phyloP scores from a whole-genome alignment of 2,797 vertebrate species.

The Eulemur rubriventer region DNA sequence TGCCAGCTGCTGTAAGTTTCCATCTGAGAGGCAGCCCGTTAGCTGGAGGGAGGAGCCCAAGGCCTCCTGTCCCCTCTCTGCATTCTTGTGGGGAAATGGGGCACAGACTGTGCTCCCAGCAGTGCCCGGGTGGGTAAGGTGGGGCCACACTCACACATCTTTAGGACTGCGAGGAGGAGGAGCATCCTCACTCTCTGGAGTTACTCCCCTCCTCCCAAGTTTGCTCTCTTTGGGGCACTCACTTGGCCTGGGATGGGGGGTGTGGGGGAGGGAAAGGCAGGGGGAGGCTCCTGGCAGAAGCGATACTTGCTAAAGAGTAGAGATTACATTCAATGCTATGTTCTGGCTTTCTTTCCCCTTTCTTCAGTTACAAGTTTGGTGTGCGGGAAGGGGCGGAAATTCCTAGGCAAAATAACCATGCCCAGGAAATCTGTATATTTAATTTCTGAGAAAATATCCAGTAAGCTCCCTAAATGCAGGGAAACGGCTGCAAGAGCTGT shows the following conservation, averaged over 20 bases:
- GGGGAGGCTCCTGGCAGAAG: not conserved
- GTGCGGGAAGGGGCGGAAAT: slow-evolving; percentile 57
- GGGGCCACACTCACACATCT: not conserved
- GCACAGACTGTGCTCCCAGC: too few relatives aligned
- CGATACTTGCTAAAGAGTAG: not conserved
- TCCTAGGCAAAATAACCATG: slow-evolving; percentile 48
- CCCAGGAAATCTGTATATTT: slow-evolving; percentile 52
- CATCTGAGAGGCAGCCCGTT: slow-evolving; percentile 2
- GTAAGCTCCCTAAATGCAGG: not conserved
- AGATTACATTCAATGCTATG: not conserved
- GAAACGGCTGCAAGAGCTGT: not conserved
- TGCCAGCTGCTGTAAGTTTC: slow-evolving; percentile 55
- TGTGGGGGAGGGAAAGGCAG: not conserved
- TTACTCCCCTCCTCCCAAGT: not conserved
- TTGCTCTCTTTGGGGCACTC: not conserved
- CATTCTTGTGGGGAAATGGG: slow-evolving; percentile 28
- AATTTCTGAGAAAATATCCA: slow-evolving; percentile 59
- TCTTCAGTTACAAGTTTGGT: slow-evolving; percentile 55
- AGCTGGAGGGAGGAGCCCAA: not conserved
- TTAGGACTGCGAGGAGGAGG: not conserved
- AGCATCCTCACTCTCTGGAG: not conserved
- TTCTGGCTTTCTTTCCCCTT: slow-evolving; percentile 24
- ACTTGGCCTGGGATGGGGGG: not conserved
- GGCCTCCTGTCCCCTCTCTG: not conserved
- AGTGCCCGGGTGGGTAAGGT: not conserved